Conservation (phyloP, 2,888 invertebrate species). For the Pomacea canaliculata region DNA sequence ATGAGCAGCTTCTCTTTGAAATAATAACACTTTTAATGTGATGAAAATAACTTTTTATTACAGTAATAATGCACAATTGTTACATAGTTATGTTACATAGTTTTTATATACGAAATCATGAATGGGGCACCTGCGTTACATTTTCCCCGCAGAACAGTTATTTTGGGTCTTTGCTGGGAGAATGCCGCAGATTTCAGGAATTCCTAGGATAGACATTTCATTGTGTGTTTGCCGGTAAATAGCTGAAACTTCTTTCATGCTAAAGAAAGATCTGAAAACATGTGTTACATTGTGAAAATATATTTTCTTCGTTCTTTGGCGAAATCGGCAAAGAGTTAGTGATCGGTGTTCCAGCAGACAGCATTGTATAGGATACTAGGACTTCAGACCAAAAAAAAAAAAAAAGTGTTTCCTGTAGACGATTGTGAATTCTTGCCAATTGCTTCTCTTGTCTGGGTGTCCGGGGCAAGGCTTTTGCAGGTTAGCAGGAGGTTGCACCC, state of each 20-base stretch:
- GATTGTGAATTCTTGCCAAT: constrained; percentile 20
- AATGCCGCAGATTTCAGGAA: constrained; percentile 24
- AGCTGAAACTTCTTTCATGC: neutral
- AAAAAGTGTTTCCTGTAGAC: constrained; percentile 6
- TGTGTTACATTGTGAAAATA: no score
- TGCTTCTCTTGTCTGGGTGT: constrained; percentile 1
- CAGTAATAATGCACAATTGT: no score
- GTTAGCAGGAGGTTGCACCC: no score
- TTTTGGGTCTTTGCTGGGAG: constrained; percentile 16
- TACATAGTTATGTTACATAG: no score
- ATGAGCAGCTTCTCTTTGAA: no score
- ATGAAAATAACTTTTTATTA: no score
- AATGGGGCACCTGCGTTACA: no score
- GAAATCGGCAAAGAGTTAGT: neutral
- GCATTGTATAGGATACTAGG: neutral
- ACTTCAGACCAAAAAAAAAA: neutral
- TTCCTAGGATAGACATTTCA: constrained; percentile 14
- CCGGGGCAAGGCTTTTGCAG: no score
- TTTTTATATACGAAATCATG: no score
- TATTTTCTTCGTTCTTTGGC: no score
- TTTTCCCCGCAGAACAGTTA: constrained; percentile 1
- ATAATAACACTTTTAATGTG: no score
- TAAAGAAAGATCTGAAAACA: no score
- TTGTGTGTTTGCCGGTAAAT: neutral
- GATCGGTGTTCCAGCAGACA: constrained; percentile 4